Percentiles rank a stretch among this genome's conserved stretches.
Evolutionary conservation across 1,140 invertebrate genomes (phyloP).

Genomic region (Bombus balteatus): DNA sequence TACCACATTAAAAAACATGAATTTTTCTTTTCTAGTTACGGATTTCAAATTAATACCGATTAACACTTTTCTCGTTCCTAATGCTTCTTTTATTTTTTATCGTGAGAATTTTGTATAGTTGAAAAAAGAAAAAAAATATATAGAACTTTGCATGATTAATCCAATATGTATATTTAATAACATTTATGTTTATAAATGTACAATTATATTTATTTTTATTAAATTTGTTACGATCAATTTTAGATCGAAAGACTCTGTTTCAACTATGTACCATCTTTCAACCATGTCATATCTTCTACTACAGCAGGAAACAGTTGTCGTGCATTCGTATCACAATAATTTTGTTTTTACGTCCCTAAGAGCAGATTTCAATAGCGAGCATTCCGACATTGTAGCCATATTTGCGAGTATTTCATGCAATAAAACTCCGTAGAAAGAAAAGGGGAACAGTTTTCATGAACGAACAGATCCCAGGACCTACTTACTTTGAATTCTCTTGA

Average conservation of each 20-base stretch:
- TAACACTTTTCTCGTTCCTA: no score
- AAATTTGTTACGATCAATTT: not conserved
- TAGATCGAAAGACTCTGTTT: not conserved
- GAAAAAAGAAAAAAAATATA: no score
- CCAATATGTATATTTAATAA: no score
- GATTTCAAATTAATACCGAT: no score
- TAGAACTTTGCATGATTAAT: no score
- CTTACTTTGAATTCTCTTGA: constrained; percentile 28
- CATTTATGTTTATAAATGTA: no score
- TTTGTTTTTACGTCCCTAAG: not conserved
- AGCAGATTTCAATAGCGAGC: not conserved
- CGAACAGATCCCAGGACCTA: constrained; percentile 25
- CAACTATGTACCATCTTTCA: not conserved
- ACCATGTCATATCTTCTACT: no score
- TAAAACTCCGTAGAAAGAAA: not conserved
- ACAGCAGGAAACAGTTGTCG: not conserved
- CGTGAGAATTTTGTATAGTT: no score
- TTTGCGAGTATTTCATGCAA: not conserved
- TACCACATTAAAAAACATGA: no score
- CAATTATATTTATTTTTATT: not conserved
- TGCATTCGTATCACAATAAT: not conserved
- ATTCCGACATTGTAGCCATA: not conserved
- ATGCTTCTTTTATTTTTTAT: no score
- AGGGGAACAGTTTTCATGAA: constrained; percentile 30
- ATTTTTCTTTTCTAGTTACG: no score